Evolutionary conservation across 1,140 invertebrate species (phyloP).

Genomic region (Nasonia giraulti): DNA sequence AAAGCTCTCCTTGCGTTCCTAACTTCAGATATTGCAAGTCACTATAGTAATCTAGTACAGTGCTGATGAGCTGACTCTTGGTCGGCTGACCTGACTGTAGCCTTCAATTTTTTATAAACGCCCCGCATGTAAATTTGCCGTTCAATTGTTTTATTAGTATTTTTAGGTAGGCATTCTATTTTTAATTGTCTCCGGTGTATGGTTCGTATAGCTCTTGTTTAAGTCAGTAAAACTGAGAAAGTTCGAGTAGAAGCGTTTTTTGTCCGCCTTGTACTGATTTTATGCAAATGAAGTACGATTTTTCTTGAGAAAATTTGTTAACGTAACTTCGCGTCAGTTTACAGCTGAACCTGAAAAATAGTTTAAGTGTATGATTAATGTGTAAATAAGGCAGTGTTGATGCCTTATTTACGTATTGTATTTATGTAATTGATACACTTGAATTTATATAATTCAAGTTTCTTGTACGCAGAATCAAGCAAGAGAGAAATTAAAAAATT

Average conservation of each 20-base stretch:
- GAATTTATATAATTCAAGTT: background rate
- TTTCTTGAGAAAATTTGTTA: background rate
- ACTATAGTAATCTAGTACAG: slow-evolving; percentile 32
- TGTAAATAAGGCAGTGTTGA: background rate
- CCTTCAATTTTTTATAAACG: slow-evolving; percentile 30
- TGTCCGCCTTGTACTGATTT: background rate
- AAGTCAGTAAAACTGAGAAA: slow-evolving; percentile 8
- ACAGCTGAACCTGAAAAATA: background rate
- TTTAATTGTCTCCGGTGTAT: background rate
- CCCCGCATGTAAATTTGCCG: slow-evolving; percentile 17
- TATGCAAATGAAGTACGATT: background rate
- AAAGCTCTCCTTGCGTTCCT: background rate
- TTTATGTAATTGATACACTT: background rate
- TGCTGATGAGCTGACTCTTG: slow-evolving; percentile 9
- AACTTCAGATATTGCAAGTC: slow-evolving; percentile 57
- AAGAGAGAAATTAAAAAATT: background rate
- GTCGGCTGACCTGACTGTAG: slow-evolving; percentile 24
- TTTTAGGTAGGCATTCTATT: slow-evolving; percentile 33
- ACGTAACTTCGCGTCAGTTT: background rate
- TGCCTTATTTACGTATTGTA: background rate
- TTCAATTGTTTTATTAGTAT: slow-evolving; percentile 27
- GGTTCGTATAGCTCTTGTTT: background rate
- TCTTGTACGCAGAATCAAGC: too few species aligned
- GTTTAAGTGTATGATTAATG: background rate
- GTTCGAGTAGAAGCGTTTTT: background rate